Base-by-base conservation (phyloP, 2,797 vertebrate species). In the Loris lydekkerianus region DNA sequence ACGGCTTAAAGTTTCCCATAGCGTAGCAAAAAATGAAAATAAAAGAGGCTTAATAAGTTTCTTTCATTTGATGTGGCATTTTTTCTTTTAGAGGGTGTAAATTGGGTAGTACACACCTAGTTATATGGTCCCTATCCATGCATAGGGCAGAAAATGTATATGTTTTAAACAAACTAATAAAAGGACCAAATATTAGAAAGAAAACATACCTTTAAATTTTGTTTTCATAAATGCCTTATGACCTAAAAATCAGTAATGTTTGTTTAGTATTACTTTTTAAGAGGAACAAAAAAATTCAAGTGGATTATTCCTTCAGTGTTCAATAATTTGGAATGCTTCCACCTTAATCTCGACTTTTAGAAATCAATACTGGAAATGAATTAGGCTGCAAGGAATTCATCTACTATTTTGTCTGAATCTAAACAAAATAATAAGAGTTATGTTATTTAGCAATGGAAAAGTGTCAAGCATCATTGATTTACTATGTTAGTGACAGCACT, bases 321-420 rank as follows among this genome's bases (percentile, higher is more conserved):
- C 91, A 91, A 56, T 97, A 96, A 65, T 60, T 91, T 95, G 72
- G 97, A 87, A 92, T 91, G 87, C 13, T 97, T 63, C 10, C 89
- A 80, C 92, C 53, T 73, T 77, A 70, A 43, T 77, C 82, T 76
- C 83, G 65, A 89, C 40, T 95, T 97, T 67, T 94, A 34, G 27
- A 97, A 98, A 98, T 97, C 89, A 95, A 84, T 97, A 76, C 80
- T 70, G 97, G 87, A 93, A 98, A 97, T 97, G 67, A 98, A 97
- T 97, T 86, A 92, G 84, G 73, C 95, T 97, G 87, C 40, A 93
- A 76, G 93, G 83, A 63, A 95, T 93, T 96, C 49, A 77, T 93
- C 83, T 92, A 27, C 81, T 96, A 61, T 80, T 80, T 53, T 94
- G 91, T 92, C 88, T 97, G 86, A 96, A 95, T 34, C 91, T 31